Conservation (phyloP, 2,113 vertebrate species). For the Phasianus colchicus region DNA sequence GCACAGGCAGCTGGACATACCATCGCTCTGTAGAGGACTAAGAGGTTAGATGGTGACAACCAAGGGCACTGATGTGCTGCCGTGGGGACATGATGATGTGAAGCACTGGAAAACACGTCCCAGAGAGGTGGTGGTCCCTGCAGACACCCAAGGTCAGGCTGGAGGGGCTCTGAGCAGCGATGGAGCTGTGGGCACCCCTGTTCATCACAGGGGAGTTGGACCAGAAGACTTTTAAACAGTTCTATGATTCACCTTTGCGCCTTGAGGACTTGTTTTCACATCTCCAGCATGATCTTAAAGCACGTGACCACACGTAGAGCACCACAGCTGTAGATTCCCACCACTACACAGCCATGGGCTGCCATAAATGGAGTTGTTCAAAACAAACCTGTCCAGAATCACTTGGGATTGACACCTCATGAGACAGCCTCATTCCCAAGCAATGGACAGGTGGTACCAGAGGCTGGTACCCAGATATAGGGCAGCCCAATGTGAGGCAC, state of each 20-base stretch:
- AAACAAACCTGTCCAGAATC: background rate
- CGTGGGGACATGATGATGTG: too few species aligned
- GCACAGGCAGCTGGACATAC: too few species aligned
- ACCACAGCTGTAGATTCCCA: background rate
- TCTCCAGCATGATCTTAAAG: background rate
- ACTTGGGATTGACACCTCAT: fast-evolving
- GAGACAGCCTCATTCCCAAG: background rate
- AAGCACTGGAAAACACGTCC: too few species aligned
- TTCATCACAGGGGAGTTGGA: too few species aligned
- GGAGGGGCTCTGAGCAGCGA: too few species aligned
- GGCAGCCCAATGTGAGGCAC: background rate
- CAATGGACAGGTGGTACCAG: fast-evolving
- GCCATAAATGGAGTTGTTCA: background rate
- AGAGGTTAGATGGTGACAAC: background rate
- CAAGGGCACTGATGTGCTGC: background rate
- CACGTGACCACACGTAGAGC: background rate
- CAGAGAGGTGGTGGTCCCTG: too few species aligned
- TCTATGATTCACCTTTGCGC: background rate
- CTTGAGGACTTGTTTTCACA: background rate
- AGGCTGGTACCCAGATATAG: too few species aligned
- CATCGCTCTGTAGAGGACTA: background rate
- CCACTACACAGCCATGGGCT: fast-evolving
- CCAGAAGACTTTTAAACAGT: too few species aligned
- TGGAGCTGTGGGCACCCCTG: too few species aligned
- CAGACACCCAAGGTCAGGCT: too few species aligned